A percentile compares a stretch with the other conserved stretches of the same genome.
Evolutionary conservation across 2,797 vertebrate species (phyloP).

Genomic region (Clarias laeviceps): DNA sequence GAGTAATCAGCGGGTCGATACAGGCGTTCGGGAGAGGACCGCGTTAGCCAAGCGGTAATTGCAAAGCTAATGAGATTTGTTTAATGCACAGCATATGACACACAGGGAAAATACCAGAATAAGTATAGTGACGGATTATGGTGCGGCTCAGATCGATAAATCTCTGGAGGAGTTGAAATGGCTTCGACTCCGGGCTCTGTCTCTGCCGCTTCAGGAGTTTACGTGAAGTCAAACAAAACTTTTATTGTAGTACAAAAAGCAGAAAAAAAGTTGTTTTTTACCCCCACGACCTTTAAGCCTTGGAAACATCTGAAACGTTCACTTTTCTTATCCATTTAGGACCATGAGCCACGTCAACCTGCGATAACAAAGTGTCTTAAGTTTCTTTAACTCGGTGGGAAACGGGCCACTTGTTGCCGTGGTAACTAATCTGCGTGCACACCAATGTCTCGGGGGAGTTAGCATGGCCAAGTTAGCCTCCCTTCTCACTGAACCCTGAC

Average conservation of each 20-base stretch:
- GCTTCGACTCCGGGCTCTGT: slow-evolving; percentile 65
- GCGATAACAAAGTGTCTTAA: slow-evolving; percentile 1
- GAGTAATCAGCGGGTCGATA: slow-evolving; percentile 18
- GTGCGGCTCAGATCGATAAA: slow-evolving; percentile 70
- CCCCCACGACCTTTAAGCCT: not conserved
- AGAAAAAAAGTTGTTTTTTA: not conserved
- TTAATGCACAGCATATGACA: slow-evolving; percentile 72
- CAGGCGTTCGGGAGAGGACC: not conserved
- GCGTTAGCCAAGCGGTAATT: slow-evolving; percentile 46
- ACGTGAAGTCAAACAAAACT: slow-evolving; percentile 63
- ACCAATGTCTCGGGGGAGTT: slow-evolving; percentile 78
- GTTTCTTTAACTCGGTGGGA: slow-evolving; percentile 54
- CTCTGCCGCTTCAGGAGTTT: slow-evolving; percentile 71
- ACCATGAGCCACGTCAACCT: not conserved
- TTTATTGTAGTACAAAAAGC: slow-evolving; percentile 43
- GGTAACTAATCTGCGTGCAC: slow-evolving; percentile 81
- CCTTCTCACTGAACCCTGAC: slow-evolving; percentile 73
- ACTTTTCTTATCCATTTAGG: not conserved
- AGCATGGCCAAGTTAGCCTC: slow-evolving; percentile 71
- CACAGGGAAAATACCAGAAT: slow-evolving; percentile 49
- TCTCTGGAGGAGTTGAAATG: slow-evolving; percentile 57
- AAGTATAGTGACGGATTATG: slow-evolving; percentile 69
- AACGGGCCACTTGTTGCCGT: slow-evolving; percentile 73
- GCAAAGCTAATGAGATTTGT: slow-evolving; percentile 70
- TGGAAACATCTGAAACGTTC: slow-evolving; percentile 24